Base-by-base conservation (phyloP, 2,888 invertebrate species). In the Noctua janthe region DNA sequence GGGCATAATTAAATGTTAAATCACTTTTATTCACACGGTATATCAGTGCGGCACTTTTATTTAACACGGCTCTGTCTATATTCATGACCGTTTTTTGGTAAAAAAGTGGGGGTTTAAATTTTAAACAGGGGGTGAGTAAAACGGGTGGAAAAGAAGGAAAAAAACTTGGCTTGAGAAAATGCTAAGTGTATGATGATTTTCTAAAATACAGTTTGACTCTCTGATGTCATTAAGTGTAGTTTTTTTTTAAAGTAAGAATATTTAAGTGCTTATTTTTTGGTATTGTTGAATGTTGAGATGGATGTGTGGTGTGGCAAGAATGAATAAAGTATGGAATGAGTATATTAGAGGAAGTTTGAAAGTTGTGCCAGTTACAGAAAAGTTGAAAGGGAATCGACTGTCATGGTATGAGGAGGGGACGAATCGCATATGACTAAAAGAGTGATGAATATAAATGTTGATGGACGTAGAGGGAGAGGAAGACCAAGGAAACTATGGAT, bases 1-100 rank as follows among this genome's bases (percentile, higher is more conserved):
- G 76, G 80, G 86, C 88, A 92, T 94, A 94, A 94, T 94, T 94
- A 94, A 94, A 94, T 92, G 90, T 94, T 93, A 92, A 94, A 94
- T 93, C 93, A 94, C 91, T 94, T 93, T 94, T 94, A 93, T 94
- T 94, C 94, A 92, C 93, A 94, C 92, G 90, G 81, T 92, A 91
- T 91, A 92, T 92, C 92, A 90, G 79, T 75, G 80, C 78, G 82
- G 54, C 64, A 78, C 74, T 84, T 83, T 83, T 87, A 82, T 82
- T 85, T 78, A 74, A 82, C 74, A 47, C 72, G 29, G 72, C 62
- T 76, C 29, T 78, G 74, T 79, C 74, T 75, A n/a, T 71, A 69
- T 54, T 76, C 47, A 29, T 43, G 59, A 4, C 5, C 5, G 7
- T 5, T 64, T 72, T 59, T 67, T 29, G 47, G n/a, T 11, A 15